Evolutionary conservation across 2,113 vertebrate genomes (phyloP).

Genomic region (human): DNA sequence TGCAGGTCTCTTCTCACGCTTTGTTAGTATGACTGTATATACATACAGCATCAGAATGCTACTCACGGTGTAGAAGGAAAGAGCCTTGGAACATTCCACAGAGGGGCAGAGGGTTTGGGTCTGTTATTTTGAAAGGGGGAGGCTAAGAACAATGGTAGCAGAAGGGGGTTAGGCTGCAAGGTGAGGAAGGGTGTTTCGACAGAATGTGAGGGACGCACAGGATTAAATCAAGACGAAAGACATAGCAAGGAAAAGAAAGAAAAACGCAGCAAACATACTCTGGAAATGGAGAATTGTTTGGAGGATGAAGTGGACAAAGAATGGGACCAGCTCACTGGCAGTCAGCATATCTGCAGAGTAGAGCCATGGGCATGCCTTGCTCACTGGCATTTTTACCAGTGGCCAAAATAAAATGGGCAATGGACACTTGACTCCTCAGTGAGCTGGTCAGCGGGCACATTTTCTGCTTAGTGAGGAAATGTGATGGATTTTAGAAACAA

Average conservation of each 20-base stretch:
- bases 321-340: background rate
- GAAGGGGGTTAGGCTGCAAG: constrained; percentile 84
- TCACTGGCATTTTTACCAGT: background rate
- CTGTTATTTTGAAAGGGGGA: constrained; percentile 84
- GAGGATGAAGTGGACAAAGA: background rate
- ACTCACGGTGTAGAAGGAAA: constrained; percentile 86
- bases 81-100: constrained; percentile 95
- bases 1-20: constrained; percentile 21
- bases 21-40: constrained; percentile 79
- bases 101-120: constrained; percentile 83
- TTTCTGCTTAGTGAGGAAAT: constrained; percentile 80
- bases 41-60: constrained; percentile 67
- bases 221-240: constrained; percentile 82
- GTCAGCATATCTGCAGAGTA: constrained; percentile 19
- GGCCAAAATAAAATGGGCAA: constrained; percentile 68
- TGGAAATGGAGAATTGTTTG: constrained; percentile 79
- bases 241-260: constrained; percentile 78
- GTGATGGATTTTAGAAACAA: constrained; percentile 77
- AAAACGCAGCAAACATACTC: constrained; percentile 88
- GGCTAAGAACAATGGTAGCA: constrained; percentile 97
- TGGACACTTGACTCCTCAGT: constrained; percentile 50
- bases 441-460: constrained; percentile 63
- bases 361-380: background rate
- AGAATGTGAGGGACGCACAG: constrained; percentile 79
- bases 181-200: constrained; percentile 69